A percentile compares a stretch with the other conserved stretches of the same genome.
These are phyloP conservation scores for Bubo blakistoni DNA, from an alignment of 2,113 vertebrate species.

Conservation along the genomic window DNA sequence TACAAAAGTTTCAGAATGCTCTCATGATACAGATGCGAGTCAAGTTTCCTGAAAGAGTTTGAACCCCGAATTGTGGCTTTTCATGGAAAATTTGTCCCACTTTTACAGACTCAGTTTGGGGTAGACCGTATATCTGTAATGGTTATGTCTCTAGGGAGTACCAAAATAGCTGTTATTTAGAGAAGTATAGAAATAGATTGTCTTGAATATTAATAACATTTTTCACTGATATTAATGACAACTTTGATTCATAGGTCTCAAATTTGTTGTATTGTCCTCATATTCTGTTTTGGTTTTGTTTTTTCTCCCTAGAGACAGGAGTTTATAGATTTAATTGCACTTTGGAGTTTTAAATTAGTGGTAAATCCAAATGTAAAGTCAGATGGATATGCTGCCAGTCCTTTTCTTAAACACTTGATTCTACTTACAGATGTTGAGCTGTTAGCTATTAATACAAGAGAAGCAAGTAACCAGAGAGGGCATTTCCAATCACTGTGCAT, in stretches of 20 bases:
- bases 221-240: neutral
- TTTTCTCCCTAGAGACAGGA: neutral
- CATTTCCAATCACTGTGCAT: neutral
- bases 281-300: neutral
- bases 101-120: neutral
- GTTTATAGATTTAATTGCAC: neutral
- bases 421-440: neutral
- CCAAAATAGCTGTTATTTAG: neutral
- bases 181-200: neutral
- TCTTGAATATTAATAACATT: neutral
- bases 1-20: neutral
- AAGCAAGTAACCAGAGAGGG: neutral
- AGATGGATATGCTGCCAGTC: neutral
- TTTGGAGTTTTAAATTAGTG: neutral
- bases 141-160: neutral
- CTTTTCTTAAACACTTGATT: neutral
- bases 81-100: neutral
- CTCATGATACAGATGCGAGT: neutral
- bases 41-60: neutral
- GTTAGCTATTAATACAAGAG: neutral
- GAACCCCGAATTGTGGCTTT: neutral
- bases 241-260: neutral
- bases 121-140: neutral
- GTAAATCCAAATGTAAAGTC: neutral
- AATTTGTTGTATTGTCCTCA: neutral